Base-by-base conservation (phyloP, 2,797 vertebrate genomes). In the Mormyrus hasselquistii region DNA sequence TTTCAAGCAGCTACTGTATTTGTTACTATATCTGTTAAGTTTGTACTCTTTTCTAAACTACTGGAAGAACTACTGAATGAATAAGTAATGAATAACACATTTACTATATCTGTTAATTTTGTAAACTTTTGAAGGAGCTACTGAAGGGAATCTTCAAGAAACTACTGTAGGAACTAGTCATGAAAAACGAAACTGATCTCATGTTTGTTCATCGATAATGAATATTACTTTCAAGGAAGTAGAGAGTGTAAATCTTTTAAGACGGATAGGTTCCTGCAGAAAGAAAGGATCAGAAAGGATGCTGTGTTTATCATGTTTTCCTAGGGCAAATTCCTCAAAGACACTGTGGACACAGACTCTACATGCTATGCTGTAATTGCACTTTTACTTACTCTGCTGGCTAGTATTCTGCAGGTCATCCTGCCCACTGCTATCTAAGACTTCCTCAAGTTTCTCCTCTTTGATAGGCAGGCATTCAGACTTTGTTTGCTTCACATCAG, bases 391-490 rank as follows among this genome's bases (percentile, higher is more conserved):
- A 88, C 88, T 49, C 22, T 88, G 73, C 14, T 59, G 29, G 10
- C 52, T 62, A 25, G 9, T 49, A 10, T 88, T 62, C 76, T 25
- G 38, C 55, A 44, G n/a, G 44, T 53, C 50, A 41, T 49, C 73
- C 55, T 79, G 53, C 22, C 47, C 88, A 62, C 53, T 62, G n/a
- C 89, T 85, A 5, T 50, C 47, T 22, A 85, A 85, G 22, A 50
- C 87, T 73, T 94, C 93, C 88, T 93, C 91, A 14, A 90, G 65
- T 62, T 88, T 89, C 91, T 96, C 95, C 89, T 95, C 93, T 92
- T 96, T 96, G 90, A 96, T 93, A 88, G 95, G 90, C 85, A 95
- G 90, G 89, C 94, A 92, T 25, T 95, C 94, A 9, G 92, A 92
- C 83, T 94, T 94, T 88, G 92, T 93, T 7, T 93, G 91, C 91